Evolutionary conservation across 2,113 vertebrate genomes (phyloP).

Genomic region (Sinocyclocheilus anophthalmus): DNA sequence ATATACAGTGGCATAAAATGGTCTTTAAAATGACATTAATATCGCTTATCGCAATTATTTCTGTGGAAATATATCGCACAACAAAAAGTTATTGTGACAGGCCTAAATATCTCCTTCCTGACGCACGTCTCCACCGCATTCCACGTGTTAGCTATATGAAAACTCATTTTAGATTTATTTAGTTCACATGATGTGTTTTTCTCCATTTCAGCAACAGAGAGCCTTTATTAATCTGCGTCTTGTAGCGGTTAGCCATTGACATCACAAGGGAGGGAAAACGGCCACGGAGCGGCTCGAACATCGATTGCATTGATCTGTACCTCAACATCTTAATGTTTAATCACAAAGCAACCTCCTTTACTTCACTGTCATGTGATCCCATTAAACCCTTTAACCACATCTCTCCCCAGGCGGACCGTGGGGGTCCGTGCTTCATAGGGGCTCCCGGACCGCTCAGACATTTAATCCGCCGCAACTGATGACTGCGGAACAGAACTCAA

Average conservation of each 20-base stretch:
- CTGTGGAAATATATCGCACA: no score
- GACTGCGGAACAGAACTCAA: slow-evolving; percentile 25
- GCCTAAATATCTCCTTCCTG: slow-evolving; percentile 6
- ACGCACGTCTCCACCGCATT: not conserved
- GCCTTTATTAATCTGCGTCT: not conserved
- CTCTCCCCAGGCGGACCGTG: slow-evolving; percentile 6
- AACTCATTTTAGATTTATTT: not conserved
- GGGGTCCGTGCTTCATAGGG: not conserved
- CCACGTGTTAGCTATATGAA: not conserved
- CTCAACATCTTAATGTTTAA: slow-evolving; percentile 45
- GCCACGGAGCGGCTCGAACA: not conserved
- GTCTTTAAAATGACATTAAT: no score
- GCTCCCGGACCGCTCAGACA: slow-evolving; percentile 40
- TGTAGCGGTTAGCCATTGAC: not conserved
- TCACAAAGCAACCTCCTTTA: slow-evolving; percentile 10
- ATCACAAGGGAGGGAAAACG: not conserved
- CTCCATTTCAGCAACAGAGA: not conserved
- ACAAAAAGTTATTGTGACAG: no score
- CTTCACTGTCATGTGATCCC: not conserved
- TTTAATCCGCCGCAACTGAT: slow-evolving; percentile 27
- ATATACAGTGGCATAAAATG: no score
- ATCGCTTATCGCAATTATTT: no score
- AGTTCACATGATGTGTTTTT: not conserved
- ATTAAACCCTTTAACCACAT: slow-evolving; percentile 42
- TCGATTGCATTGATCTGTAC: slow-evolving; percentile 45